These are phyloP conservation scores for Caenorhabditis uteleia DNA, from an alignment of 2,888 invertebrate species.

Conservation along the genomic window DNA sequence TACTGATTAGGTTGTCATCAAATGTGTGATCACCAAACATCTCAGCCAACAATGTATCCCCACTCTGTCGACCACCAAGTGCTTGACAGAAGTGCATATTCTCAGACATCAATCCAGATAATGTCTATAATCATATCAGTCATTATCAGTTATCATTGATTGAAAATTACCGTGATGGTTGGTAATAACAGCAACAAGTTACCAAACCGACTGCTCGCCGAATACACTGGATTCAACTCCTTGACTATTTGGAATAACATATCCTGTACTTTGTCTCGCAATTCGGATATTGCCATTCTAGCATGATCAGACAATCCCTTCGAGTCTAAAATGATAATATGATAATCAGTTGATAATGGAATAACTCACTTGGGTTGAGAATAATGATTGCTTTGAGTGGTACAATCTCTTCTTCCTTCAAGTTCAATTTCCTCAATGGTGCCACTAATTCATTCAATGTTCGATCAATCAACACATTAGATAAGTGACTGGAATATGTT, in stretches of 20 bases:
- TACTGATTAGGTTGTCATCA: conserved; percentile 47
- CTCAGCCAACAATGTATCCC: conserved; percentile 66
- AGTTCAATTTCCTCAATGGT: conserved; percentile 63
- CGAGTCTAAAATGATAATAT: conserved; percentile 46
- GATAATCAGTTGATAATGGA: background rate
- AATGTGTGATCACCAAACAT: conserved; percentile 63
- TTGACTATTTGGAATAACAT: conserved; percentile 69
- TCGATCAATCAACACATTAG: conserved; percentile 67
- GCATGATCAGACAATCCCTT: conserved; percentile 64
- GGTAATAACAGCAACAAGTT: conserved; percentile 66
- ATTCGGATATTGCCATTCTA: conserved; percentile 57
- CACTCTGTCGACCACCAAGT: conserved; percentile 50
- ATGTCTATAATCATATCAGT: conserved; percentile 52
- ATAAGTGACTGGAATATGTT: conserved; percentile 59
- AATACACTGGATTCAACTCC: conserved; percentile 62
- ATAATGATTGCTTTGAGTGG: conserved; percentile 68
- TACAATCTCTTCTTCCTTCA: conserved; percentile 68
- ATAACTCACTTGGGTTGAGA: conserved; percentile 64
- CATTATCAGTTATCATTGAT: background rate
- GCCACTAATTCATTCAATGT: conserved; percentile 67
- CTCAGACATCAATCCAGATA: conserved; percentile 67
- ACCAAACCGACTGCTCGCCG: conserved; percentile 66
- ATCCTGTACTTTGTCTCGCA: conserved; percentile 67
- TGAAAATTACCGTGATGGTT: conserved; percentile 60
- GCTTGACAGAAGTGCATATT: conserved; percentile 69